Conservation (phyloP, 2,888 invertebrate genomes). For the Ormia ochracea region DNA sequence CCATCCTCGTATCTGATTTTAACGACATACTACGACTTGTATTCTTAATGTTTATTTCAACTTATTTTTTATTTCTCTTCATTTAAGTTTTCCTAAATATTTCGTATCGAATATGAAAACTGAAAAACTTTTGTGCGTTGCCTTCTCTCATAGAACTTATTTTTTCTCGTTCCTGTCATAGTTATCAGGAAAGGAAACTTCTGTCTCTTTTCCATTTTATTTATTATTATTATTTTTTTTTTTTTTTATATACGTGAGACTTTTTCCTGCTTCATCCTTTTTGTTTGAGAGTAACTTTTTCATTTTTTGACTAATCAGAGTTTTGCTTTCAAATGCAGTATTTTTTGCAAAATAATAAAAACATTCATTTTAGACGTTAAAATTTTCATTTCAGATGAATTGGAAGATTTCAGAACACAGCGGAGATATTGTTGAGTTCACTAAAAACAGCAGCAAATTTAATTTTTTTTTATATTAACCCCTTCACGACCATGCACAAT, state of each 20-base stretch:
- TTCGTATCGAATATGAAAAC: constrained; percentile 21
- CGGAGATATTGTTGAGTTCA: background rate
- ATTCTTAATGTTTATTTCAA: background rate
- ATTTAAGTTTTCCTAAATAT: constrained; percentile 8
- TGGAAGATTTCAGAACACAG: background rate
- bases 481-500: too few relatives aligned
- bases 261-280: constrained; percentile 17
- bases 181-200: constrained; percentile 45
- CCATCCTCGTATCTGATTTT: constrained; percentile 8
- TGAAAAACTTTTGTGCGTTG: constrained; percentile 45
- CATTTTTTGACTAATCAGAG: constrained; percentile 48
- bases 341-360: constrained; percentile 16
- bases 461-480: too few relatives aligned
- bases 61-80: background rate
- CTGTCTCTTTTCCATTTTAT: constrained; percentile 48
- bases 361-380: too few relatives aligned
- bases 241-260: constrained; percentile 29
- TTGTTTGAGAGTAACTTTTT: constrained; percentile 31
- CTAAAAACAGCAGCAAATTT: background rate
- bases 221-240: too few relatives aligned
- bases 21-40: background rate
- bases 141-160: background rate
- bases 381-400: constrained; percentile 3
- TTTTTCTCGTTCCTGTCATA: constrained; percentile 13
- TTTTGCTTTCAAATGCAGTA: constrained; percentile 25